phyloP scores from a whole-genome alignment of 2,888 invertebrate genomes.

The Heliconius ismenius region DNA sequence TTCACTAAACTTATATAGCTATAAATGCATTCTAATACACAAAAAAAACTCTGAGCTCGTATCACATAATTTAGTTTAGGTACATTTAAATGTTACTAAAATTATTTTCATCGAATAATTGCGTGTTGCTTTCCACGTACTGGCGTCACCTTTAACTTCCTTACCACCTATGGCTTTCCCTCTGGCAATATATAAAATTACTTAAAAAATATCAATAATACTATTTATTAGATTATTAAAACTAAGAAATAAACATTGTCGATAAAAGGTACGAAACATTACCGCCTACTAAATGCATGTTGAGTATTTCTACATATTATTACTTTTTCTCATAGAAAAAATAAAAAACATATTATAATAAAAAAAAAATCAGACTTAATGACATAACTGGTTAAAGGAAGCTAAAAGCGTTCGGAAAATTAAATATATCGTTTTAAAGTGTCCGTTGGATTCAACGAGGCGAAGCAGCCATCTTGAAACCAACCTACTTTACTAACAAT shows the following conservation, averaged over 20 bases:
- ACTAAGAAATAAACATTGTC: constrained; percentile 35
- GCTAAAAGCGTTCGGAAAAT: constrained; percentile 58
- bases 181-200: constrained; percentile 59
- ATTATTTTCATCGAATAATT: constrained; percentile 28
- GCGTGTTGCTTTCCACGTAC: constrained; percentile 39
- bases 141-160: constrained; percentile 31
- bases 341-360: constrained; percentile 37
- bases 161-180: constrained; percentile 57
- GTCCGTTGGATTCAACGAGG: constrained; percentile 75
- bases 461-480: constrained; percentile 67
- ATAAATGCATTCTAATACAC: constrained; percentile 76
- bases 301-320: constrained; percentile 42
- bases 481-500: constrained; percentile 70
- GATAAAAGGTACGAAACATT: constrained; percentile 38
- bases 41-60: constrained; percentile 63
- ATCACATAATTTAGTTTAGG: constrained; percentile 78
- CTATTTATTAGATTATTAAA: constrained; percentile 38
- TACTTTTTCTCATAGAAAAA: constrained; percentile 53
- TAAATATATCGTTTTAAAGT: constrained; percentile 50
- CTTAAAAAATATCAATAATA: constrained; percentile 40
- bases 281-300: constrained; percentile 42
- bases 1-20: constrained; percentile 55
- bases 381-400: constrained; percentile 56
- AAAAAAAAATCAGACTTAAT: constrained; percentile 42
- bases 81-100: constrained; percentile 53